Base-by-base conservation (phyloP, 2,113 vertebrate species). In the Romanogobio albipinnatus region DNA sequence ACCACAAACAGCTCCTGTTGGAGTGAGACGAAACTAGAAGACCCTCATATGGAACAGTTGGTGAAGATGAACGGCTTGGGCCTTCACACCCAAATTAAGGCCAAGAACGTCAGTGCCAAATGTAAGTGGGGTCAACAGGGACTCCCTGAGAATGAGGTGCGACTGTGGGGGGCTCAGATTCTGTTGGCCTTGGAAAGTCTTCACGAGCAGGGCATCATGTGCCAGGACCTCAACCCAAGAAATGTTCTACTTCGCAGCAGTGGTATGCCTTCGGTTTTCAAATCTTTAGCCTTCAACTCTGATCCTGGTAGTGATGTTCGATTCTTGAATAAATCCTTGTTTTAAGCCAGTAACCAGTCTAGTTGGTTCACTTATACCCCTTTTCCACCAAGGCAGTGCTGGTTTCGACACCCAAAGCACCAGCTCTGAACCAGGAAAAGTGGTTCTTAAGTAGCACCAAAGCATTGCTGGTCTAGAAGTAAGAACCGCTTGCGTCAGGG, bases 141-240 rank as follows among this genome's bases (percentile, higher is more conserved):
- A 1, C 93, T 97, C 84, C 92, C 93, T 0, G 97, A 99, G 84
- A 92, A 94, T 14, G 95, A 97, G 88, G 96, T 96, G 83, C 94
- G 91, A 45, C 92, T 96, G 15, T 99, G 97, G 98, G 97, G 96
- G 2, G 97, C 98, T 0, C 96, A 99, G 94, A 94, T 96, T 19
- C 93, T 99, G 33, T 85, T 98, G 91, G 97, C 97, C 2, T 90
- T 99, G 84, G 98, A 99, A 85, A 97, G 96, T 17, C 95, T 99
- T 82, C 98, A 99, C 71, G 93, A 99, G 86, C 97, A 99, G 89
- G 97, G 98, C 26, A 91, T 99, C n/a, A 78, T 99, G 83, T 99
- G 98, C 91, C 94, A 93, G 58, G 98, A 99, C 85, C 96, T 99
- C 86, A 99, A 98, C 87, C 98, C 98, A n/a, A 95, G 94, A 89